These are phyloP conservation scores for Myotis vivesi DNA, from an alignment of 2,797 vertebrate genomes.

Conservation along the genomic window DNA sequence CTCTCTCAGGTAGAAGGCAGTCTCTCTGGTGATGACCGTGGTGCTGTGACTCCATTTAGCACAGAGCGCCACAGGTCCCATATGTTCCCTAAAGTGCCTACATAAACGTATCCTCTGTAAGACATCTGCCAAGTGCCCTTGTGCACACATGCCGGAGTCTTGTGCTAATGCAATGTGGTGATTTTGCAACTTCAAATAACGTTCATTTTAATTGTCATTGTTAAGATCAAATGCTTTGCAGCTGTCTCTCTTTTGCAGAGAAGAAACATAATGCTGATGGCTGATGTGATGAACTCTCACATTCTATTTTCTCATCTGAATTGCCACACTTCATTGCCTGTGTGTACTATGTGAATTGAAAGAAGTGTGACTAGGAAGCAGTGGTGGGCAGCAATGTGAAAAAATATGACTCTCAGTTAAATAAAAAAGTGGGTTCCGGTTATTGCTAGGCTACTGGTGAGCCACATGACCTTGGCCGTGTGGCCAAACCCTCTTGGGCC, in stretches of 20 bases:
- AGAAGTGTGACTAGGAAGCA: neutral
- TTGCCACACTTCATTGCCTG: neutral
- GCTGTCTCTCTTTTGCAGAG: constrained; percentile 72
- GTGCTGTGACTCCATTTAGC: constrained; percentile 82
- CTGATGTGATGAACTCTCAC: neutral
- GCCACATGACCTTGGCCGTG: neutral
- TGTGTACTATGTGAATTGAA: neutral
- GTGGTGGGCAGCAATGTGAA: neutral
- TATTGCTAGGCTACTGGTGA: neutral
- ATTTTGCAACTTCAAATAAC: constrained; percentile 83
- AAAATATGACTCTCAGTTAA: neutral
- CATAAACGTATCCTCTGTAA: constrained; percentile 82
- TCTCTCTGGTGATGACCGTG: constrained; percentile 71
- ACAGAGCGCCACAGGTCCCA: constrained; percentile 79
- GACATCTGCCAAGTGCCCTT: constrained; percentile 83
- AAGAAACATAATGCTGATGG: constrained; percentile 9
- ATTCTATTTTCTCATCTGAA: neutral
- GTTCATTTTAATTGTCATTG: constrained; percentile 79
- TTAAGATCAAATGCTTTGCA: constrained; percentile 78
- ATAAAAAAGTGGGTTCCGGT: neutral
- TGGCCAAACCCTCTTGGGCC: no score
- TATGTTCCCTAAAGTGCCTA: constrained; percentile 84
- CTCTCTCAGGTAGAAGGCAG: constrained; percentile 79
- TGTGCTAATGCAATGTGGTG: constrained; percentile 77
- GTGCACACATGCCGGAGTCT: constrained; percentile 76